A percentile compares a stretch with the other conserved stretches of the same genome.
These are phyloP conservation scores for Hydropsyche betteni DNA, from an alignment of 2,888 invertebrate species.

Conservation along the genomic window DNA sequence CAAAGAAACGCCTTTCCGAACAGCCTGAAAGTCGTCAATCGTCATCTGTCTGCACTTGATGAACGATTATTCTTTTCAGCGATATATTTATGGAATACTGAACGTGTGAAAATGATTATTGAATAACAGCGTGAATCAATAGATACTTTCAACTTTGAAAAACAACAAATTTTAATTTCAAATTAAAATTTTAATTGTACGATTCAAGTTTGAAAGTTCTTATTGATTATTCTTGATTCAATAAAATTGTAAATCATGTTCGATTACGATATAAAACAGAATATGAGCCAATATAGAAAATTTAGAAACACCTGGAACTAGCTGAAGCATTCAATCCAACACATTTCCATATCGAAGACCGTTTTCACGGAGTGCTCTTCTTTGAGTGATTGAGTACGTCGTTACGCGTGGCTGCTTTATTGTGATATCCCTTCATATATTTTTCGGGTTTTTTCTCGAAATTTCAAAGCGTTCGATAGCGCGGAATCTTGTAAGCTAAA, in stretches of 20 bases:
- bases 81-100: constrained; percentile 8
- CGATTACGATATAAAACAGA: too few relatives aligned
- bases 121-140: too few relatives aligned
- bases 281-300: too few relatives aligned
- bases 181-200: too few relatives aligned
- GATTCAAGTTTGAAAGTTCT: too few relatives aligned
- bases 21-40: constrained; percentile 17
- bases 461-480: constrained; percentile 15
- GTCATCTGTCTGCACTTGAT: constrained; percentile 21
- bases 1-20: constrained; percentile 1
- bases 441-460: not conserved
- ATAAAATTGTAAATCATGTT: too few relatives aligned
- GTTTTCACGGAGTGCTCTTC: not conserved
- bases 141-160: too few relatives aligned
- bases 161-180: too few relatives aligned
- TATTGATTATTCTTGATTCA: too few relatives aligned
- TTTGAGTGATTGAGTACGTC: constrained; percentile 8
- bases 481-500: constrained; percentile 17
- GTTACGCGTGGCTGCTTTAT: constrained; percentile 16
- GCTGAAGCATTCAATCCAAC: too few relatives aligned
- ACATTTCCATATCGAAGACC: constrained; percentile 11
- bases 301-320: too few relatives aligned
- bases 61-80: constrained; percentile 19
- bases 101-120: not conserved
- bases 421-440: constrained; percentile 10